These are phyloP conservation scores for Peromyscus melanophrys DNA, from an alignment of 2,797 vertebrate species.

Conservation along the genomic window DNA sequence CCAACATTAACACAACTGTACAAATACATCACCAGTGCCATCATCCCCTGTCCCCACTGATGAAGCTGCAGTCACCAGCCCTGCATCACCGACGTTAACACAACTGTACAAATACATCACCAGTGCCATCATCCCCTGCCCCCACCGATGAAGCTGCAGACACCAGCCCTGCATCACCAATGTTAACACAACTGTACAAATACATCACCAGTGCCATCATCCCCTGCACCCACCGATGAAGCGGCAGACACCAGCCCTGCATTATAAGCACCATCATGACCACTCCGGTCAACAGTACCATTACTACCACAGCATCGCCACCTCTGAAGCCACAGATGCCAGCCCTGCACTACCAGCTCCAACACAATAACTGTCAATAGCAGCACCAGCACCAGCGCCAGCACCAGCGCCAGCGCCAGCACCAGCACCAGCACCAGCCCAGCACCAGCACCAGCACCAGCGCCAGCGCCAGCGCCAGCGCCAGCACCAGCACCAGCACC, in stretches of 20 bases:
- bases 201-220: background rate
- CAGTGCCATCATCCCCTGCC: background rate
- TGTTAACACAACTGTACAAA: background rate
- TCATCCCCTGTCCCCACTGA: background rate
- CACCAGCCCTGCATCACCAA: background rate
- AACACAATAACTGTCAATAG: background rate
- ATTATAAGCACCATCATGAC: background rate
- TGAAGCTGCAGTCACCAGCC: background rate
- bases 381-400: too few species aligned
- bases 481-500: too few species aligned
- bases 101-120: background rate
- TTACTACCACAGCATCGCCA: background rate
- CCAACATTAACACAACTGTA: background rate
- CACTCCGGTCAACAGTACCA: background rate
- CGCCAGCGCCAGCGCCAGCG: fast-evolving
- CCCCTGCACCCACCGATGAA: too few species aligned
- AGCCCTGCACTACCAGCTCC: background rate
- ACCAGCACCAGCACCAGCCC: too few species aligned
- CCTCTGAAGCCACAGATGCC: too few species aligned
- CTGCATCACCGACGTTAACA: background rate
- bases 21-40: background rate
- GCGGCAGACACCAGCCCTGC: background rate
- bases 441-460: too few species aligned
- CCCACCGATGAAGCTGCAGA: background rate
- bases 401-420: fast-evolving